phyloP scores from a whole-genome alignment of 2,113 vertebrate species.

The Vanacampus margaritifer region DNA sequence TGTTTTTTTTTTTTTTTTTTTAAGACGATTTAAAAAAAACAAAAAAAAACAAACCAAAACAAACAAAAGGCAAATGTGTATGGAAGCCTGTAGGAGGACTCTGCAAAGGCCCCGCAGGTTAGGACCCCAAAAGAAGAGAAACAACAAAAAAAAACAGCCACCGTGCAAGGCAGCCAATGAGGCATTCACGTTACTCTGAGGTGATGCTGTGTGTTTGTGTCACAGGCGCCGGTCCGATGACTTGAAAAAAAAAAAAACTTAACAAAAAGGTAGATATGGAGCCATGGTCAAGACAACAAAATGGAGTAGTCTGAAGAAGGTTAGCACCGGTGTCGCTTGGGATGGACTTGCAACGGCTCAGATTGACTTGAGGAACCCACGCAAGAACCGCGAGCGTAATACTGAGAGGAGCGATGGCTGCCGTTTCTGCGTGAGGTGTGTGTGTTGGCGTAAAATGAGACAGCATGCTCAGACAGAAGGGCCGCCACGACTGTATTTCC shows the following conservation, averaged over 20 bases:
- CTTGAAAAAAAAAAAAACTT: slow-evolving; percentile 57
- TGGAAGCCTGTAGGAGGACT: slow-evolving; percentile 67
- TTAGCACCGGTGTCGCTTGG: slow-evolving; percentile 69
- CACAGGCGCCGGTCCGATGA: slow-evolving; percentile 68
- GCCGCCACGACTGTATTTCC: slow-evolving; percentile 53
- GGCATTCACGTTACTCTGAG: slow-evolving; percentile 76
- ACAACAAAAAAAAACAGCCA: slow-evolving; percentile 6
- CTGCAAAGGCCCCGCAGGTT: slow-evolving; percentile 57
- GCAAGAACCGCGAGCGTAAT: slow-evolving; percentile 15
- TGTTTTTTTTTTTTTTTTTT: slow-evolving; percentile 1
- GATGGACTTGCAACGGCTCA: slow-evolving; percentile 61
- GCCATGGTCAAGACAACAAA: slow-evolving; percentile 52
- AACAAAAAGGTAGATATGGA: slow-evolving; percentile 64
- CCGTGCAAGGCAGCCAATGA: slow-evolving; percentile 65
- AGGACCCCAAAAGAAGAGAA: slow-evolving; percentile 43
- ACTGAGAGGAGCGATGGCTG: slow-evolving; percentile 57
- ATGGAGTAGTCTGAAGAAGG: slow-evolving; percentile 65
- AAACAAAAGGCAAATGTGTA: slow-evolving; percentile 58
- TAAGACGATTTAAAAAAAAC: not conserved
- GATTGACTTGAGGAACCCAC: slow-evolving; percentile 55
- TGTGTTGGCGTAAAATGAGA: slow-evolving; percentile 66
- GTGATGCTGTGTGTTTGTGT: slow-evolving; percentile 64
- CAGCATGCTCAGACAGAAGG: slow-evolving; percentile 75
- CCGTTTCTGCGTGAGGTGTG: slow-evolving; percentile 16
- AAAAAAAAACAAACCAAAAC: not conserved